A percentile compares a stretch with the other conserved stretches of the same genome.
Evolutionary conservation across 2,797 vertebrate species (phyloP).

Genomic region (Oreochromis mossambicus): DNA sequence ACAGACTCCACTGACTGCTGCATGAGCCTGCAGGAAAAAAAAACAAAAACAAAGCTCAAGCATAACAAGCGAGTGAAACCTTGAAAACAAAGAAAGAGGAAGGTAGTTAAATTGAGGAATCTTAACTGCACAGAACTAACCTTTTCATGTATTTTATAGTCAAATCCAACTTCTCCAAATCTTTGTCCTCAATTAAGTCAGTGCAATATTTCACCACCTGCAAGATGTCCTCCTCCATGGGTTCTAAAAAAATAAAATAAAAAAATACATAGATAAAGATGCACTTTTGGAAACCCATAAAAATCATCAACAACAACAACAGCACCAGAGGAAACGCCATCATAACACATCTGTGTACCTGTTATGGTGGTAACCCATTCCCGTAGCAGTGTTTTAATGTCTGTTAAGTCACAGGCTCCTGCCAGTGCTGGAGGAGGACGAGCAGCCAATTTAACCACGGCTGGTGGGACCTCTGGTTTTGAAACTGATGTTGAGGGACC

Average conservation of each 20-base stretch:
- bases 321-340: rapidly evolving
- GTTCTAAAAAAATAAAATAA: constrained; percentile 80
- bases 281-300: not conserved
- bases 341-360: constrained; percentile 25
- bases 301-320: not conserved
- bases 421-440: constrained; percentile 85
- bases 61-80: not conserved
- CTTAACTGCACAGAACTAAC: constrained; percentile 62
- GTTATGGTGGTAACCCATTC: constrained; percentile 97
- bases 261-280: not conserved
- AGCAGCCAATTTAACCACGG: constrained; percentile 42
- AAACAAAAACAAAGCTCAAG: not conserved
- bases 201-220: constrained; percentile 98
- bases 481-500: constrained; percentile 68
- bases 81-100: not conserved
- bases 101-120: not conserved
- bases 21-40: constrained; percentile 83
- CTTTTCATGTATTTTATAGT: constrained; percentile 98
- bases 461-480: constrained; percentile 51
- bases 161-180: constrained; percentile 93
- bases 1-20: constrained; percentile 96
- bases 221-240: constrained; percentile 98
- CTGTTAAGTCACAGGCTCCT: constrained; percentile 87
- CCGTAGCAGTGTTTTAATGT: constrained; percentile 86
- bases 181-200: constrained; percentile 96